Evolutionary conservation across 2,888 invertebrate genomes (phyloP), one percentile per base, ranked within the genome.

Genomic region (Seira musarum): DNA sequence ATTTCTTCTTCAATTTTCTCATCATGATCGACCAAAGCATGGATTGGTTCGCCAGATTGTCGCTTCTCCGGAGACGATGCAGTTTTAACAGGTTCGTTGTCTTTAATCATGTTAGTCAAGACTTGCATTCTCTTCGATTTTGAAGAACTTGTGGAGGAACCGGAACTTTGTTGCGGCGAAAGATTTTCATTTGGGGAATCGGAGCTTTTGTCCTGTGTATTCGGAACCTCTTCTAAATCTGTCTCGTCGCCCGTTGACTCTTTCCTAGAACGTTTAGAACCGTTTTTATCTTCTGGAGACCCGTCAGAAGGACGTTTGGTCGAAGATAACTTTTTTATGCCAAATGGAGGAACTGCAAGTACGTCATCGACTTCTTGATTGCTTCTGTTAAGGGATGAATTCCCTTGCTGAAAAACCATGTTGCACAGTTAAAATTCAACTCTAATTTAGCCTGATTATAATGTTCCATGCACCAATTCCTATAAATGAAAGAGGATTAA

Each of bases 251-350:
- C 67, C 1, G 71, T 66, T 2, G 71, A 70, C n/a, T 53, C 30
- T 5, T 30, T 35, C 1, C 72, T 17, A 1, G 66, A 8, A 0
- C 78, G 71, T 22, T 78, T 78, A 22, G 63, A n/a, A 2, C 53
- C 46, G n/a, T 68, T 35, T 1, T 77, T 24, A 1, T 25, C 49
- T 46, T 78, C 78, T 2, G 78, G 78, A n/a, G 78, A 67, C 3
- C 71, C 65, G 67, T 78, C 78, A 0, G 78, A 78, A 0, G 78
- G 71, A 0, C 78, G 78, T 49, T 78, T 78, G 40, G 3, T 30
- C 8, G 30, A 2, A 30, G 30, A 30, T 8, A 30, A 8, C 30
- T 30, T 30, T 30, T 30, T 30, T 30, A 30, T 30, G 2, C 30
- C 30, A 5, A 30, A 30, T 30, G 30, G 30, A 8, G 8, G 30